Base-by-base conservation (phyloP, 2,797 vertebrate species). In the Eulemur coronatus region DNA sequence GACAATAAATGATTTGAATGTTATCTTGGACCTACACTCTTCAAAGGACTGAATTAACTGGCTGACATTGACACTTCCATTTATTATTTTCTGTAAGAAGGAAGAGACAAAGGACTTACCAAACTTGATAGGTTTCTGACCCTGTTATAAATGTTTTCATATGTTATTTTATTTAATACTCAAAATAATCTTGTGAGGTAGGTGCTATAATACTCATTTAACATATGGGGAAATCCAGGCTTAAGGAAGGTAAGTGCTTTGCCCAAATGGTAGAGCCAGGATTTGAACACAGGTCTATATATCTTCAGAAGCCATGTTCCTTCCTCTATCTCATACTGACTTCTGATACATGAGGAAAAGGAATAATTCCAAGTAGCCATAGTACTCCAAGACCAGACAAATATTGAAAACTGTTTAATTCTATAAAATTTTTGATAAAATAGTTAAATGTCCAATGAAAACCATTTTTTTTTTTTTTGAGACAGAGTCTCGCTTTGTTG, bases 401-500 rank as follows among this genome's bases (percentile, higher is more conserved):
- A 84, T 84, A 72, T 0, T 52, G 8, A 38, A 90, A 96, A 92
- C 38, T 18, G 9, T 75, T 84, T 67, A 30, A 80, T 50, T 95
- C 75, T 85, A 94, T 2, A 84, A 95, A 97, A 95, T 57, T 10
- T 92, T 69, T 89, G 26, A 91, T 90, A 78, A 72, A 88, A 92
- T 84, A 84, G 2, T 81, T 79, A 92, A 55, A 89, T 59, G 6
- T 65, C 33, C 59, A 95, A 73, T 89, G 55, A 96, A 35, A 91
- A 90, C 6, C 10, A 94, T 5, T 41, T 41, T 41, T 41, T 41
- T 41, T 41, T 41, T 41, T 41, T 41, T 41, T 41, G 41, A 41
- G 41, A 41, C 41, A 41, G 41, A 41, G 41, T 41, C 41, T 41
- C 1, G 41, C 41, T 41, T 41, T 41, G 41, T 41, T 41, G 41